Evolutionary conservation across 1,140 invertebrate species (phyloP).

Genomic region (Scaptodrosophila lebanonensis): DNA sequence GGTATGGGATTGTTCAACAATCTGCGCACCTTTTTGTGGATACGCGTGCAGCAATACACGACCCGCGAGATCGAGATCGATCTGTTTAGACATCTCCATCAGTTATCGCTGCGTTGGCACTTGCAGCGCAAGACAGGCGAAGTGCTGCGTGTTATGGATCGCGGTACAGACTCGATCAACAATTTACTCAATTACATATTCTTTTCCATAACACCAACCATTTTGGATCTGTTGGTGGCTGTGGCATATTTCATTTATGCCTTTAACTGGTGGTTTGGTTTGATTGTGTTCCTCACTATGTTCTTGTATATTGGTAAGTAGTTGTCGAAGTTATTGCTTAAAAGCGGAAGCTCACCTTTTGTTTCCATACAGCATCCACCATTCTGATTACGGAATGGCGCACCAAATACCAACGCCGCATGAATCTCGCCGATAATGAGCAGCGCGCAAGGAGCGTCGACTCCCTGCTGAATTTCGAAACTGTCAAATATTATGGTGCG

Average conservation of each 20-base stretch:
- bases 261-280: constrained; percentile 95
- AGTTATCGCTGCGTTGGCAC: constrained; percentile 92
- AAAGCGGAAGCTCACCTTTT: not conserved
- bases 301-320: constrained; percentile 91
- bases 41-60: constrained; percentile 96
- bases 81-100: constrained; percentile 91
- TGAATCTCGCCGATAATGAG: constrained; percentile 96
- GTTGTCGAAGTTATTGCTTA: not conserved
- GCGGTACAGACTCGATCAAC: constrained; percentile 96
- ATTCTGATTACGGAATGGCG: constrained; percentile 96
- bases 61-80: constrained; percentile 92
- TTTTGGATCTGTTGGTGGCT: constrained; percentile 95
- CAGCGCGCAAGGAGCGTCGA: constrained; percentile 94
- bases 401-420: constrained; percentile 93
- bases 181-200: constrained; percentile 93
- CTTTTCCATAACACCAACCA: constrained; percentile 93
- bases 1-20: constrained; percentile 96
- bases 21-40: constrained; percentile 94
- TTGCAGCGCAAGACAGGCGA: constrained; percentile 95
- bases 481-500: constrained; percentile 97
- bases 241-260: constrained; percentile 90
- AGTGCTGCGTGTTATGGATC: constrained; percentile 95
- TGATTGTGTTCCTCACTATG: constrained; percentile 97
- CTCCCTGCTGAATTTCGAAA: constrained; percentile 98
- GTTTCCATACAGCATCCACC: constrained; percentile 84